Conservation (phyloP, 1,140 invertebrate genomes). For the Drosophila fuyamai region DNA sequence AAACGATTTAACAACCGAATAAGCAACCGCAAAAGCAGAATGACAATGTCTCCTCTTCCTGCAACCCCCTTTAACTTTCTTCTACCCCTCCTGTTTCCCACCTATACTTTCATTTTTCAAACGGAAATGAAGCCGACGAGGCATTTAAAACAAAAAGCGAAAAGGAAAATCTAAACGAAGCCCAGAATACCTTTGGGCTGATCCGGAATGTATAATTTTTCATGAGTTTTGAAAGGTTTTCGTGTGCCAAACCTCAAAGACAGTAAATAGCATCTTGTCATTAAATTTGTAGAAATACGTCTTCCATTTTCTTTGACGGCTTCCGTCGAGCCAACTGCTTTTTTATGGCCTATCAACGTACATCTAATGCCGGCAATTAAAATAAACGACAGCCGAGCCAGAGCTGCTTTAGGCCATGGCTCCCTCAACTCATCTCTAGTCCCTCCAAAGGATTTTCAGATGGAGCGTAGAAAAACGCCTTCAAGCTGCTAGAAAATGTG, state of each 20-base stretch:
- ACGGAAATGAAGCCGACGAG: conserved; percentile 69
- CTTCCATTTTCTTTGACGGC: conserved; percentile 12
- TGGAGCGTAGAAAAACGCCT: conserved; percentile 24
- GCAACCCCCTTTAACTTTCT: neutral
- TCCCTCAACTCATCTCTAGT: neutral
- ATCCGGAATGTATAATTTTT: conserved; percentile 17
- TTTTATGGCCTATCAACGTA: conserved; percentile 75
- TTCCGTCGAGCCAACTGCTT: conserved; percentile 33
- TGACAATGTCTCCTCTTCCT: conserved; percentile 42
- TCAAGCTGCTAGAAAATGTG: conserved; percentile 64
- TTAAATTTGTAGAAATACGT: conserved; percentile 7
- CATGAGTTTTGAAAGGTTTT: neutral
- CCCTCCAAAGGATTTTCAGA: conserved; percentile 17
- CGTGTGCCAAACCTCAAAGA: neutral
- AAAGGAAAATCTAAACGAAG: conserved; percentile 3
- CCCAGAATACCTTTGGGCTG: conserved; percentile 25
- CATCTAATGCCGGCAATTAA: conserved; percentile 78
- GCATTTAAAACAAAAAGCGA: conserved; percentile 59
- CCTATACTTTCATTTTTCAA: neutral
- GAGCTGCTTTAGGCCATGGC: conserved; percentile 12
- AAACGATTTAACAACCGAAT: conserved; percentile 80
- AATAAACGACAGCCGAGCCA: conserved; percentile 68
- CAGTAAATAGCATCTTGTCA: conserved; percentile 1
- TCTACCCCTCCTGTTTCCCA: neutral
- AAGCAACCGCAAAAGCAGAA: conserved; percentile 68